Evolutionary conservation across 2,888 invertebrate genomes (phyloP), one percentile per base, ranked within the genome.

Genomic region (Chelonus formosanus): DNA sequence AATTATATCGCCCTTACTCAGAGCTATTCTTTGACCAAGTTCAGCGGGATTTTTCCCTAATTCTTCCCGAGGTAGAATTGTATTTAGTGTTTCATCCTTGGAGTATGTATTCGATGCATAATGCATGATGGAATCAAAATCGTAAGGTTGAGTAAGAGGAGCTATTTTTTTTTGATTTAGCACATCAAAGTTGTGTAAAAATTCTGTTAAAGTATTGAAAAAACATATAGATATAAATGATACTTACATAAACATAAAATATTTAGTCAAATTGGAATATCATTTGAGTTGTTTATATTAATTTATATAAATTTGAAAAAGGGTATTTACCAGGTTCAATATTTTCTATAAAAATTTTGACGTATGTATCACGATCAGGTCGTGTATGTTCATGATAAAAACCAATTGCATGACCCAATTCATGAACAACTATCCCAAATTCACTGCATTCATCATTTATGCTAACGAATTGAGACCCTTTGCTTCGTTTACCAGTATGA

Each of bases 301-400:
- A 2, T 20, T 20, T 20, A 20, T 20, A 20, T 20, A 20, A 20
- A 1, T 20, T 20, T 40, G 40, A 40, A 40, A 6, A 40, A 5
- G 6, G 5, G 6, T 40, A 40, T 87, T 99, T 98, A 56, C 98
- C 98, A 96, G 86, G 7, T 4, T 52, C 32, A 35, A 98, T 98
- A 84, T 98, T 97, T 76, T 96, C 95, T 77, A 94, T 90, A 78
- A 97, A 94, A 78, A 98, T 98, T 83, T 96, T 94, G 72, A 98
- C 98, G 84, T 98, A 96, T 70, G 92, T 90, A 82, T 98, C 98
- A 57, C 98, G 86, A 84, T 99, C 98, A 0, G 98, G 98, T 54
- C 98, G 87, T 0, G 98, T 98, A 84, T 98, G 98, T 83, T 99
- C 98, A 84, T 99, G 98, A 97, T 98, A 98, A 86, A 98, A 98